phyloP scores from a whole-genome alignment of 2,113 vertebrate genomes.

The Clarias magur region DNA sequence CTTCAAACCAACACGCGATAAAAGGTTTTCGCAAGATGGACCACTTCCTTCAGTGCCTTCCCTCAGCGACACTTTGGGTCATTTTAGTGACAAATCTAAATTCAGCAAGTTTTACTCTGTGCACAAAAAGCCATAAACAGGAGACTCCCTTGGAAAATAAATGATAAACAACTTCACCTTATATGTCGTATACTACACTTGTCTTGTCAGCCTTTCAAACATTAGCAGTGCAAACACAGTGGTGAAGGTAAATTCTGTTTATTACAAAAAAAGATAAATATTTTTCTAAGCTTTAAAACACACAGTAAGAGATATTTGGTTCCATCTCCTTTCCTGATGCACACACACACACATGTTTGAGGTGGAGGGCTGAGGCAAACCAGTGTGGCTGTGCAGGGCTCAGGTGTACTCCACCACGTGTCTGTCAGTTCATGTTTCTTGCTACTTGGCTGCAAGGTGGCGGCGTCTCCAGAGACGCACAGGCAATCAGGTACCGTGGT shows the following conservation, averaged over 20 bases:
- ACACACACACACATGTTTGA: slow-evolving; percentile 23
- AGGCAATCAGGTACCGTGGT: slow-evolving; percentile 65
- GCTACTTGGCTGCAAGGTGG: slow-evolving; percentile 22
- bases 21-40: slow-evolving; percentile 17
- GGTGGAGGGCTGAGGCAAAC: neutral
- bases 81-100: slow-evolving; percentile 68
- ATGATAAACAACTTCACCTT: slow-evolving; percentile 82
- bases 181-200: slow-evolving; percentile 73
- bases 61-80: slow-evolving; percentile 49
- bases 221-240: slow-evolving; percentile 71
- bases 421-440: slow-evolving; percentile 1
- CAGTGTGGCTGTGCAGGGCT: slow-evolving; percentile 58
- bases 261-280: slow-evolving; percentile 67
- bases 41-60: slow-evolving; percentile 53
- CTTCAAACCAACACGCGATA: neutral
- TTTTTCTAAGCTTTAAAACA: slow-evolving; percentile 60
- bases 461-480: slow-evolving; percentile 54
- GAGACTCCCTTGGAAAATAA: slow-evolving; percentile 61
- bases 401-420: slow-evolving; percentile 56
- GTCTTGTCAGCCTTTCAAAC: slow-evolving; percentile 79
- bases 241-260: slow-evolving; percentile 71
- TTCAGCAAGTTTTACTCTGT: slow-evolving; percentile 78
- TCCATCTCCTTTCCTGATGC: slow-evolving; percentile 61
- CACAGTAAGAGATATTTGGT: slow-evolving; percentile 62
- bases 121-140: slow-evolving; percentile 53